Base-by-base conservation (phyloP, 37 sponge, comb jelly and placozoan genomes). In the Halichondria panicea region DNA sequence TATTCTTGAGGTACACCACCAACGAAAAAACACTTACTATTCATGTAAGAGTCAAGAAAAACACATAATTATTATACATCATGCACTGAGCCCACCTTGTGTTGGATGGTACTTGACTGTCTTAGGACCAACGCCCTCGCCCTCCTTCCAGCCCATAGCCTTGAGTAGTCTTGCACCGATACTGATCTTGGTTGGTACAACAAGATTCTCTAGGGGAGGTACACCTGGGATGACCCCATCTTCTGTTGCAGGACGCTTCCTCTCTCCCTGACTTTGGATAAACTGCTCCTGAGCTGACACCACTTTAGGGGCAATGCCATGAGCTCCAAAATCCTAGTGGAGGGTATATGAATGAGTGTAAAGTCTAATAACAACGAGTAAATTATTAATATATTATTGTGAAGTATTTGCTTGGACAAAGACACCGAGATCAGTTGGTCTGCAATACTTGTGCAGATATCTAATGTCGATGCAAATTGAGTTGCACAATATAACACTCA, bases 141-240 rank as follows among this genome's bases (percentile, higher is more conserved):
- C 92, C 38, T 91, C 90, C 64, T 68, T 97, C 98, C 98, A 97
- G 25, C 98, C 98, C 95, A 97, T 94, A 21, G 76, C 59, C 41
- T 79, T 85, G 72, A 97, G 55, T 33, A 97, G 75, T 30, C 39
- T 35, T 22, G 76, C 84, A 3, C 98, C 98, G 63, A 94, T 76
- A 27, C 85, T 81, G 1, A 71, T 69, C 31, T 68, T 65, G 8
- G 90, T 48, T 40, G 94, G 94, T 1, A 80, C 71, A 22, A 93
- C 53, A 37, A 93, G 31, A 59, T 73, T 74, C 68, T 89, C 63
- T 3, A 93, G 66, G 15, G 85, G 67, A 3, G 89, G 60, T 34
- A n/a, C 79, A 1, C 83, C 87, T 22, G 87, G 87, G 15, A 86
- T 86, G 28, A 86, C 81, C 22, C 3, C 53, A n/a, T 58, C 24